Conservation (phyloP, 2,113 vertebrate species). For the Enhydra lutris region DNA sequence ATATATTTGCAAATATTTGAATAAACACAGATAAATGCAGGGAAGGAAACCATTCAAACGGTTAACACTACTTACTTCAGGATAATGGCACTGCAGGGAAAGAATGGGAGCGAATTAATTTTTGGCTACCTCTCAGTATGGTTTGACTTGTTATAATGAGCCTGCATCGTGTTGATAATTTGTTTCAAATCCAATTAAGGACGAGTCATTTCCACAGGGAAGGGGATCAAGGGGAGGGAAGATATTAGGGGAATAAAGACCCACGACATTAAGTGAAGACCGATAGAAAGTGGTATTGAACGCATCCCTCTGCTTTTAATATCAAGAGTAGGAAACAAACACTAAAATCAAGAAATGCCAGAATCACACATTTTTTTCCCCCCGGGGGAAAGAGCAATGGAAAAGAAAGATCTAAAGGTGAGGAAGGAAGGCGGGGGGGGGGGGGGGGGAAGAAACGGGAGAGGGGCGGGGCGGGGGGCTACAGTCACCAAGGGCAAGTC, state of each 20-base stretch:
- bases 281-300: neutral
- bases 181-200: neutral
- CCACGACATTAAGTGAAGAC: neutral
- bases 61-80: neutral
- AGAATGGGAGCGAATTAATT: neutral
- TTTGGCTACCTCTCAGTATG: neutral
- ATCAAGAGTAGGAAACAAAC: neutral
- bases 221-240: neutral
- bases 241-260: neutral
- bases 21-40: neutral
- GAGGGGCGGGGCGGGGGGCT: neutral
- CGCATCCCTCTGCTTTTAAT: neutral
- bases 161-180: neutral
- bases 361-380: neutral
- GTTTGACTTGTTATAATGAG: neutral
- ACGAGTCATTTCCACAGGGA: neutral
- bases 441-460: accelerated
- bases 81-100: neutral
- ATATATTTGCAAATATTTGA: neutral
- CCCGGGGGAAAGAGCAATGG: neutral
- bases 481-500: accelerated
- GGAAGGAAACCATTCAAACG: neutral
- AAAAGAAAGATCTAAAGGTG: neutral
- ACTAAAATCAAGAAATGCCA: neutral
- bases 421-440: neutral